phyloP scores from a whole-genome alignment of 2,888 invertebrate genomes.

The Macroteleia sp. region DNA sequence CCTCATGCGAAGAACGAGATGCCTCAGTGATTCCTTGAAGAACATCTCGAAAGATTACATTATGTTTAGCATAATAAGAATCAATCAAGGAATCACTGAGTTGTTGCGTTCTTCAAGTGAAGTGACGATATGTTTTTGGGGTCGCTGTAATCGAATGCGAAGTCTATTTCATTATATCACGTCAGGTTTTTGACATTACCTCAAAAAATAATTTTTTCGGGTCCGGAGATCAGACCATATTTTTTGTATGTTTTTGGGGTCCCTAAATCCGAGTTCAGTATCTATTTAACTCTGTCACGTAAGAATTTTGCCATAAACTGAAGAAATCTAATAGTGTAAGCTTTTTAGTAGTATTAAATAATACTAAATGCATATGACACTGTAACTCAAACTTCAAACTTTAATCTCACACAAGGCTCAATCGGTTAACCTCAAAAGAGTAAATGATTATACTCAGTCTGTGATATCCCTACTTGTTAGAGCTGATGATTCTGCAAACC shows the following conservation, averaged over 20 bases:
- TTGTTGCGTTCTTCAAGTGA: too few species aligned
- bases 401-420: neutral
- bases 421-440: neutral
- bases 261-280: neutral
- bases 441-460: neutral
- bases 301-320: conserved; percentile 7
- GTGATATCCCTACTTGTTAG: neutral
- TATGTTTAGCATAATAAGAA: too few species aligned
- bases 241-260: neutral
- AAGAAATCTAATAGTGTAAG: neutral
- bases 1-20: too few species aligned
- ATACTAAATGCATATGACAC: too few species aligned
- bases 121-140: too few species aligned
- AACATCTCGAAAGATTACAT: too few species aligned
- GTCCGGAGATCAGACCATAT: conserved; percentile 2
- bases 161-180: neutral
- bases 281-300: conserved; percentile 5
- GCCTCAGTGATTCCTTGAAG: too few species aligned
- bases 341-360: neutral
- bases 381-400: neutral
- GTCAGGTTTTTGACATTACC: neutral
- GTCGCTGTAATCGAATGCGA: neutral
- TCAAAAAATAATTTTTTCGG: neutral
- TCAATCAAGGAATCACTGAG: too few species aligned
- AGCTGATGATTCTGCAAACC: neutral